A percentile compares a stretch with the other conserved stretches of the same genome.
These are phyloP conservation scores for Paralvinella palmiformis DNA, from an alignment of 1,140 invertebrate species.

Conservation along the genomic window DNA sequence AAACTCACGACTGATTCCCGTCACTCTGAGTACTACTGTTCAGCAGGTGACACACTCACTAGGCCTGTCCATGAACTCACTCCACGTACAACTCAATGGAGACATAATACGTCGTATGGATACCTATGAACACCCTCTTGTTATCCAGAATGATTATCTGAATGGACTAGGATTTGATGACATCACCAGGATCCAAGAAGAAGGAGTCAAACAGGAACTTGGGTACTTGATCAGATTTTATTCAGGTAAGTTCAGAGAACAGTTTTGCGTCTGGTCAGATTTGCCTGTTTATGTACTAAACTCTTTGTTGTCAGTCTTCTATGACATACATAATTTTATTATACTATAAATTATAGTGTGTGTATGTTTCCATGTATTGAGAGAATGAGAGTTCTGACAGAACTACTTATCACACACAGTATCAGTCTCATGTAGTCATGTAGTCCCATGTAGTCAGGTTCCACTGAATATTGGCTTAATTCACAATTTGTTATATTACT, in stretches of 20 bases:
- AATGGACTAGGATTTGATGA: conserved; percentile 42
- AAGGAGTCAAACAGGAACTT: conserved; percentile 37
- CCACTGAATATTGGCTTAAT: too few species aligned
- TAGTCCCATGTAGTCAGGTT: too few species aligned
- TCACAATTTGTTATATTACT: too few species aligned
- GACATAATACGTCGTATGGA: conserved; percentile 47
- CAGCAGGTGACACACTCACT: conserved; percentile 40
- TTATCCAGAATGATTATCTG: conserved; percentile 46
- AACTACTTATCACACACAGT: too few species aligned
- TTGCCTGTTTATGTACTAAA: neutral
- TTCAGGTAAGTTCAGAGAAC: conserved; percentile 34
- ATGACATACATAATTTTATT: too few species aligned
- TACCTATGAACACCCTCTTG: conserved; percentile 43
- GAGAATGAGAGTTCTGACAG: too few species aligned
- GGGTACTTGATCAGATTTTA: conserved; percentile 47
- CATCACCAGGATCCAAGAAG: conserved; percentile 41
- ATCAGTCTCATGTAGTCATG: too few species aligned
- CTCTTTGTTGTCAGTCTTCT: neutral
- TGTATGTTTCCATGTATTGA: too few species aligned
- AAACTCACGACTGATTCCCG: conserved; percentile 41
- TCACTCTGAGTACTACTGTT: conserved; percentile 40
- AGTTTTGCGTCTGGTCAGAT: neutral
- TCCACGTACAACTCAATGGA: conserved; percentile 48
- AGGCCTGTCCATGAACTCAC: conserved; percentile 27
- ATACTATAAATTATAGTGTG: too few species aligned